These are phyloP conservation scores for Battus philenor DNA, from an alignment of 1,140 invertebrate species.

Conservation along the genomic window DNA sequence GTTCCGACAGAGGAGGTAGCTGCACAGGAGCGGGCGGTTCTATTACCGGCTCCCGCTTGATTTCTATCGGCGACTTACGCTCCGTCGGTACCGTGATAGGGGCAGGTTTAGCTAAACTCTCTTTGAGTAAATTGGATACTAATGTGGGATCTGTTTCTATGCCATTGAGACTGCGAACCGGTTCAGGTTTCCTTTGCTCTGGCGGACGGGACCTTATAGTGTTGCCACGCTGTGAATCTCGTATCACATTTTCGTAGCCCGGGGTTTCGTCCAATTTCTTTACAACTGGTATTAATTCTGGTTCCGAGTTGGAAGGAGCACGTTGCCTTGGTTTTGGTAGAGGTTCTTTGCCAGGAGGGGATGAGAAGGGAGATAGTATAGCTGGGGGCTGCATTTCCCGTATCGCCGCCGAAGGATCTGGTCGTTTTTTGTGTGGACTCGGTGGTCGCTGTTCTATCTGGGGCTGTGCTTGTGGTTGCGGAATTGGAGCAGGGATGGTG, in stretches of 20 bases:
- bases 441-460: neutral
- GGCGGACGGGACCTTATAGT: constrained; percentile 35
- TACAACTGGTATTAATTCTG: constrained; percentile 56
- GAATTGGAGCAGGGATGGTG: constrained; percentile 19
- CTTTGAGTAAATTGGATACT: constrained; percentile 70
- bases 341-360: constrained; percentile 44
- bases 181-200: constrained; percentile 38
- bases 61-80: constrained; percentile 44
- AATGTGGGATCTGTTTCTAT: constrained; percentile 70
- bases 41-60: constrained; percentile 42
- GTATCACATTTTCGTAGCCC: constrained; percentile 57
- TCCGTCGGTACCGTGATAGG: constrained; percentile 57
- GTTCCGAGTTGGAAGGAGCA: constrained; percentile 49
- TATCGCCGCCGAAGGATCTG: constrained; percentile 42
- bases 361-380: constrained; percentile 64
- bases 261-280: constrained; percentile 69
- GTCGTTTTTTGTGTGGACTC: constrained; percentile 48
- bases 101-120: constrained; percentile 60
- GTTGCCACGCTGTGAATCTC: constrained; percentile 49
- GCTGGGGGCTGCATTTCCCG: constrained; percentile 63
- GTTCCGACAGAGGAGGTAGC: constrained; percentile 22
- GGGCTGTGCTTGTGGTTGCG: constrained; percentile 19
- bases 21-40: constrained; percentile 18
- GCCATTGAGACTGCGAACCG: constrained; percentile 42
- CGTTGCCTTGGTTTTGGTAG: constrained; percentile 34